Evolutionary conservation across 2,888 invertebrate genomes (phyloP).

Genomic region (Conomelus anceps): DNA sequence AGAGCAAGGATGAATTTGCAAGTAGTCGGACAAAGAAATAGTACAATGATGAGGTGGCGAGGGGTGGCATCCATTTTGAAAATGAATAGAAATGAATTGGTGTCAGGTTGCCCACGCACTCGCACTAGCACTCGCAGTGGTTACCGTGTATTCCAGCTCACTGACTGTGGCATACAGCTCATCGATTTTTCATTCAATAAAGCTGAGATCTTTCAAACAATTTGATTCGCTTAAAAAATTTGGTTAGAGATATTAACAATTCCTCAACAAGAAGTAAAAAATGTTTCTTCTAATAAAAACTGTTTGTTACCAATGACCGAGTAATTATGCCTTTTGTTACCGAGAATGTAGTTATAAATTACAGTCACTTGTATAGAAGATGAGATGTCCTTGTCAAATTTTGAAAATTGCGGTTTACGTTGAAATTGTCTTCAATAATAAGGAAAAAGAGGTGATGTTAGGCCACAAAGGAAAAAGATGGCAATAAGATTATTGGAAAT

Average conservation of each 20-base stretch:
- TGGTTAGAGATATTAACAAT: neutral
- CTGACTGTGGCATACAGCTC: neutral
- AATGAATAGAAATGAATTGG: neutral
- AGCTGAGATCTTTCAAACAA: neutral
- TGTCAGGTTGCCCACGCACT: neutral
- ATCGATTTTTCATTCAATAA: neutral
- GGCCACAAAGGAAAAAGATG: too few relatives aligned
- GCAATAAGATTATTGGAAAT: too few relatives aligned
- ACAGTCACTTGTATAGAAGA: too few relatives aligned
- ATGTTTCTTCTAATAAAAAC: too few relatives aligned
- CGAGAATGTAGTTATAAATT: too few relatives aligned
- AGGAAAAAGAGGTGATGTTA: too few relatives aligned
- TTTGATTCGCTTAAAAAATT: neutral
- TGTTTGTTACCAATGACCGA: neutral
- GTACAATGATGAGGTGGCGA: neutral
- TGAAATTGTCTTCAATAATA: too few relatives aligned
- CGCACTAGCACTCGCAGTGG: neutral
- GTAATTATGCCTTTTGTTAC: too few relatives aligned
- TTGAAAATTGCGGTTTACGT: too few relatives aligned
- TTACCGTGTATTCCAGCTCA: neutral
- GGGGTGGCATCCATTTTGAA: neutral
- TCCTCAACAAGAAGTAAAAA: too few relatives aligned
- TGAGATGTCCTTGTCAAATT: too few relatives aligned
- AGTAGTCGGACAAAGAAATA: neutral
- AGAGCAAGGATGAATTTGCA: neutral